These are phyloP conservation scores for Fulica atra DNA, from an alignment of 2,113 vertebrate species.

Conservation along the genomic window DNA sequence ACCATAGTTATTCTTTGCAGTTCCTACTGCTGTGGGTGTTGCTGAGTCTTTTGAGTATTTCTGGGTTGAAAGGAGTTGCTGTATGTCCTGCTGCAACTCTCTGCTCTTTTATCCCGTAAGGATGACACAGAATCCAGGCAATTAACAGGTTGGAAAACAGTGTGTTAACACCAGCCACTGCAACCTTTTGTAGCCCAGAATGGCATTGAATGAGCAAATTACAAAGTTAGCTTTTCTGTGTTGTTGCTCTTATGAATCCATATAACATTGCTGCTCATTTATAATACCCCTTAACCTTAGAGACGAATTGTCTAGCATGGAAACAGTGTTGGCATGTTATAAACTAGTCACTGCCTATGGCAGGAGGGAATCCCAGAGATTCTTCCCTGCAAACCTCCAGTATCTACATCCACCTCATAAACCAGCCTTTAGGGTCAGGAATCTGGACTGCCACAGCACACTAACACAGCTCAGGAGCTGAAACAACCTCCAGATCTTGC, in stretches of 20 bases:
- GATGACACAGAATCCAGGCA: not conserved
- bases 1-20: not conserved
- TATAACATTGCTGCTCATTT: not conserved
- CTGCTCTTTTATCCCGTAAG: not conserved
- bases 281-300: not conserved
- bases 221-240: not conserved
- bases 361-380: not conserved
- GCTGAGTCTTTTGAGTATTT: not conserved
- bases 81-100: not conserved
- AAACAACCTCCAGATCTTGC: not conserved
- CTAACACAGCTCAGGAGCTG: not conserved
- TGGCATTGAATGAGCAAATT: not conserved
- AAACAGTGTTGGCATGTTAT: not conserved
- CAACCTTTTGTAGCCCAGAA: not conserved
- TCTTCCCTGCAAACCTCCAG: not conserved
- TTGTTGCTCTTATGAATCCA: not conserved
- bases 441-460: not conserved
- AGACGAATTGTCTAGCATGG: not conserved
- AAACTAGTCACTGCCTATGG: not conserved
- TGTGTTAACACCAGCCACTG: not conserved
- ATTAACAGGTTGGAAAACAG: constrained; percentile 10
- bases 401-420: not conserved
- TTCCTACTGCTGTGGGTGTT: not conserved
- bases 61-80: not conserved
- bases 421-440: accelerated